Conservation (phyloP, 2,797 vertebrate species). For the Cirrhinus mrigala region DNA sequence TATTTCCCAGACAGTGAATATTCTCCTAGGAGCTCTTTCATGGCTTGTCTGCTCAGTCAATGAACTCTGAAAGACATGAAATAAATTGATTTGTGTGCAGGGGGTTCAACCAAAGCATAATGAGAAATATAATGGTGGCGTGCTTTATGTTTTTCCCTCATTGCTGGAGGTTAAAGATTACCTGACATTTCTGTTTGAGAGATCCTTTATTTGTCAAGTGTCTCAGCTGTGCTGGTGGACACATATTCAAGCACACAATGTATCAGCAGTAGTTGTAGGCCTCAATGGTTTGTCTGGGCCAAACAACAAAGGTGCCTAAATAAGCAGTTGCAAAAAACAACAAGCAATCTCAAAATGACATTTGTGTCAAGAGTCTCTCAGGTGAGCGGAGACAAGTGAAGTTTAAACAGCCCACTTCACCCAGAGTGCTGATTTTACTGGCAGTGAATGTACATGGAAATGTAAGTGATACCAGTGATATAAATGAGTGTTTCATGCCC, state of each 20-base stretch:
- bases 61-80: constrained; percentile 58
- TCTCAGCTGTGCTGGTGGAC: constrained; percentile 4
- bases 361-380: constrained; percentile 54
- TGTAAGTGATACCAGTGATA: constrained; percentile 41
- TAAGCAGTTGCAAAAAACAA: constrained; percentile 53
- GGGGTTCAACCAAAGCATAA: constrained; percentile 52
- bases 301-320: constrained; percentile 38
- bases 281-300: constrained; percentile 33
- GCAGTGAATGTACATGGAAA: constrained; percentile 42
- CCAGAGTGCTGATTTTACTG: constrained; percentile 42
- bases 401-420: constrained; percentile 57
- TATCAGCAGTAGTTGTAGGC: constrained; percentile 24
- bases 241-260: constrained; percentile 26
- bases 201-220: constrained; percentile 35
- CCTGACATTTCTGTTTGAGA: constrained; percentile 44
- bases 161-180: constrained; percentile 48
- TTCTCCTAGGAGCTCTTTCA: constrained; percentile 54
- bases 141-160: constrained; percentile 45
- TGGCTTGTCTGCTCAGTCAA: constrained; percentile 55
- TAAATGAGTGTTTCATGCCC: constrained; percentile 40
- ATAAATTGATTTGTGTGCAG: constrained; percentile 57
- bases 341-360: constrained; percentile 59
- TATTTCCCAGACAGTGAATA: constrained; percentile 56
- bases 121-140: constrained; percentile 52
- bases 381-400: constrained; percentile 49